These are phyloP conservation scores for Apantesis nais DNA, from an alignment of 2,888 invertebrate species.

Conservation along the genomic window DNA sequence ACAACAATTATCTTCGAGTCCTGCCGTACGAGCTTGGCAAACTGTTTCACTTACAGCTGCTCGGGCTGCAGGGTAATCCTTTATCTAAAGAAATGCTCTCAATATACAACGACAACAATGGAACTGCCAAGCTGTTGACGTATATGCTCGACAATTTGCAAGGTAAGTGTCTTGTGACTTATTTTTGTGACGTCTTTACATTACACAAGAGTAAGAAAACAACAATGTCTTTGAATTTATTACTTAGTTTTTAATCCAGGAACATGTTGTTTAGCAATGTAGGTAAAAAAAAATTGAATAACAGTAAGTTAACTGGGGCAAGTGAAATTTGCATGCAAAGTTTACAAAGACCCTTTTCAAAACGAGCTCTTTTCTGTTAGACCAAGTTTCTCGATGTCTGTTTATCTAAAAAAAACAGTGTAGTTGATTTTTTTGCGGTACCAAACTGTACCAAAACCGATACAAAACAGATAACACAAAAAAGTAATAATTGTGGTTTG, in stretches of 20 bases:
- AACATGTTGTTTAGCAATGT: background rate
- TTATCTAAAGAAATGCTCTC: slow-evolving; percentile 96
- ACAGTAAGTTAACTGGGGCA: background rate
- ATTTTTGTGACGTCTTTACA: background rate
- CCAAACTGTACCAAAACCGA: background rate
- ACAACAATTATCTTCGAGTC: slow-evolving; percentile 96
- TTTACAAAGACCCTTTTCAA: background rate
- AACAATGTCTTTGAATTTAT: background rate
- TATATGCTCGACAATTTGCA: slow-evolving; percentile 98
- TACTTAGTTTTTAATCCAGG: background rate
- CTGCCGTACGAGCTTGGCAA: slow-evolving; percentile 99
- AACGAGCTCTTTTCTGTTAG: background rate
- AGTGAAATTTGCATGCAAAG: background rate
- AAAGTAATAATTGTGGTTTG: no score
- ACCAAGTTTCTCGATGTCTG: background rate
- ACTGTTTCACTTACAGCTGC: slow-evolving; percentile 96
- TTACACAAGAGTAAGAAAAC: background rate
- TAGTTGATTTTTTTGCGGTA: background rate
- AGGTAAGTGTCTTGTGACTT: slow-evolving; percentile 86
- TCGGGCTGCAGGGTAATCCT: slow-evolving; percentile 97
- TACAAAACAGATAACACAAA: background rate
- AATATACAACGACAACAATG: slow-evolving; percentile 96
- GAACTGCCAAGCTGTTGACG: slow-evolving; percentile 96
- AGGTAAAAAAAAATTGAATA: background rate
- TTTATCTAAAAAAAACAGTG: background rate